Evolutionary conservation across 2,888 invertebrate species (phyloP), one percentile per base, ranked within the genome.

Genomic region (Helobdella robusta): DNA sequence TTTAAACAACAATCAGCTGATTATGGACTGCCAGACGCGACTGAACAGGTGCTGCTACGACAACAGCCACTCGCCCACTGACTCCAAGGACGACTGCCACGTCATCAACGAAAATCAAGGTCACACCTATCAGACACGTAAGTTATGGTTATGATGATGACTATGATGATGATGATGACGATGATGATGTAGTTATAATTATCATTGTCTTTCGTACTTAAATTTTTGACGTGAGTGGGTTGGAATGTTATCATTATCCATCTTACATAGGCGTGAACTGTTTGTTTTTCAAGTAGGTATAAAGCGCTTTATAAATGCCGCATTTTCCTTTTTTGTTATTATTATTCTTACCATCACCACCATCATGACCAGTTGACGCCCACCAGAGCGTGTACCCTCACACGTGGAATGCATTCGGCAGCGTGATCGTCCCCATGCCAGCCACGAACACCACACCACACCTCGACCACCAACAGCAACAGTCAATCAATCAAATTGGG

Each of bases 51-150:
- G 66, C 36, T 66, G 66, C 52, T 66, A 66, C 64, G 66, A 66
- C 59, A 66, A 66, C n/a, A n/a, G n/a, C 64, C 56, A 66, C 30
- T 64, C 66, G 23, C 66, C 66, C 20, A 66, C 59, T 50, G 66
- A 66, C 50, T 36, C 40, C 18, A 63, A 66, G 20, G 46, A 20
- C 32, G n/a, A 50, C 50, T 5, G 30, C 6, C 62, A 62, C 6
- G 28, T 5, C n/a, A 62, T 48, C 23, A 64, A 62, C 48, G 64
- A 62, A 20, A 54, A 44, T 36, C 63, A 66, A 59, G 59, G 56
- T 35, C 67, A 66, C 63, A 66, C 66, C 8, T 66, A 66, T 40
- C 66, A 66, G 36, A 66, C 63, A 25, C 50, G 66, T 66, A 28
- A 63, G 66, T 32, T 18, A n/a, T n/a, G 20, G 20, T 11, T 40